phyloP scores from a whole-genome alignment of 2,797 vertebrate genomes.

The Halcyon chelicuti region DNA sequence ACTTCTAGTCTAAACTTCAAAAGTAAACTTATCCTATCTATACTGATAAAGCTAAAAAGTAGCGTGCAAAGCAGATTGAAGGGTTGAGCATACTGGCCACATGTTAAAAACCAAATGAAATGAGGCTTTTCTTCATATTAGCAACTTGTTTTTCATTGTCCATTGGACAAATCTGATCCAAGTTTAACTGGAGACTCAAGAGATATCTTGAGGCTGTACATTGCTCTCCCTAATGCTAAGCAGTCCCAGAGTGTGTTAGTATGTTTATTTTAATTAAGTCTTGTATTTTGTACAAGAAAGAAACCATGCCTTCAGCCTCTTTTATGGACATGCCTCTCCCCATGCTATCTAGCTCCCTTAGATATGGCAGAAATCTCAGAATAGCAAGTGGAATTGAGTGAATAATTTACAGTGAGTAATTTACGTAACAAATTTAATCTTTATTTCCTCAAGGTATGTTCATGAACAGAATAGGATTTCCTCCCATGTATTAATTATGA shows the following conservation, averaged over 20 bases:
- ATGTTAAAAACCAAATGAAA: background rate
- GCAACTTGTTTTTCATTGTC: background rate
- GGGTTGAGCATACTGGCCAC: background rate
- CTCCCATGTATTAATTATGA: slow-evolving; percentile 55
- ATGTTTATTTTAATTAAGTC: slow-evolving; percentile 7
- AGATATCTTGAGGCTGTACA: background rate
- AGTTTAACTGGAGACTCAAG: background rate
- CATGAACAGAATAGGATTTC: slow-evolving; percentile 34
- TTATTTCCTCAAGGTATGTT: slow-evolving; percentile 58
- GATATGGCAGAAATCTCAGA: slow-evolving; percentile 34
- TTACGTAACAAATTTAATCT: slow-evolving; percentile 55
- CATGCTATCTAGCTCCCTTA: background rate
- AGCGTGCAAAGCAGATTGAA: background rate
- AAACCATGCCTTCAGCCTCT: background rate
- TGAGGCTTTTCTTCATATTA: background rate
- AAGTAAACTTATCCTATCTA: background rate
- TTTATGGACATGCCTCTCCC: background rate
- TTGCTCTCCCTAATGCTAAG: background rate
- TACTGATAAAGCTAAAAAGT: background rate
- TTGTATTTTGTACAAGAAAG: background rate
- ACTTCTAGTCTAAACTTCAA: background rate
- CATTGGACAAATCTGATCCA: background rate
- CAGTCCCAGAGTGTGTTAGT: background rate
- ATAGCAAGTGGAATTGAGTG: slow-evolving; percentile 20
- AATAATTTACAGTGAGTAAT: slow-evolving; percentile 66